Conservation (phyloP, 2,888 invertebrate genomes). For the Dicycla oo region DNA sequence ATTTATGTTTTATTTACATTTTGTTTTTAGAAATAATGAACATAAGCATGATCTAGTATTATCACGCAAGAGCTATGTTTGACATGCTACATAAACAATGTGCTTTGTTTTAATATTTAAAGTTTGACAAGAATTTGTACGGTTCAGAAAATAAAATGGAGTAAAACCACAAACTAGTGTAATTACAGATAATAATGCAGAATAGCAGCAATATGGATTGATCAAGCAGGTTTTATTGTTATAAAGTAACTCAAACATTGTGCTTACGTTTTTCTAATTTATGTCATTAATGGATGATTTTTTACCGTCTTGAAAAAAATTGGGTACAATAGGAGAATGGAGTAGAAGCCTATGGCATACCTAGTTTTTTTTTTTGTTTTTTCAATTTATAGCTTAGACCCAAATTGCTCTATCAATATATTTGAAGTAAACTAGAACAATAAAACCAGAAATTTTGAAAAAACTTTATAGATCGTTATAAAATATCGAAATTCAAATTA, state of each 20-base stretch:
- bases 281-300: not conserved
- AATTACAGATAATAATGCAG: not conserved
- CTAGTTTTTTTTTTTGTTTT: too few species aligned
- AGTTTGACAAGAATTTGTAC: not conserved
- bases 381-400: too few species aligned
- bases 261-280: not conserved
- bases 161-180: not conserved
- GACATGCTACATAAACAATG: slow-evolving; percentile 7
- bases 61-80: slow-evolving; percentile 39
- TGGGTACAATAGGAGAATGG: too few species aligned
- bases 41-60: slow-evolving; percentile 40
- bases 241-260: not conserved
- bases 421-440: too few species aligned
- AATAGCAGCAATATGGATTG: not conserved
- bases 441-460: too few species aligned
- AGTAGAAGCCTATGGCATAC: too few species aligned
- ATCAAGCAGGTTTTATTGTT: not conserved
- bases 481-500: too few species aligned
- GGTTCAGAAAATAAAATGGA: not conserved
- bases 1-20: slow-evolving; percentile 61
- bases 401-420: too few species aligned
- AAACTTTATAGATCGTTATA: too few species aligned
- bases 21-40: slow-evolving; percentile 51
- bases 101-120: not conserved
- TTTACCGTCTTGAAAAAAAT: too few species aligned